These are phyloP conservation scores for Ephialtes manifestator DNA, from an alignment of 2,888 invertebrate genomes.

Conservation along the genomic window DNA sequence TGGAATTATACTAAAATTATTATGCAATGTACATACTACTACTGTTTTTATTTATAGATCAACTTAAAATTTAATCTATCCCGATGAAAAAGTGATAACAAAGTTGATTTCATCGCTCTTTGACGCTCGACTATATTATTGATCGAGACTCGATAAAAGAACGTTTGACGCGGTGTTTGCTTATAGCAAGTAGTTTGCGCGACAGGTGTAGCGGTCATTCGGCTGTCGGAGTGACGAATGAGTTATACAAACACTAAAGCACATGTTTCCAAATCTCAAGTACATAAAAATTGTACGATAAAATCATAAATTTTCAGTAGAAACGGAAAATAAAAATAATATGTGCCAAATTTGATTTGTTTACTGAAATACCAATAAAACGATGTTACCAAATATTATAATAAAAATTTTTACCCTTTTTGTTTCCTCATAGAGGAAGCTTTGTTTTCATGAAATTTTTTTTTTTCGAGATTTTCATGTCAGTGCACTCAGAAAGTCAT, in stretches of 20 bases:
- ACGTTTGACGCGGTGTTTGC: constrained; percentile 14
- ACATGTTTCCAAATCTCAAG: background rate
- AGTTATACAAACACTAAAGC: background rate
- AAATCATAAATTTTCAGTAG: background rate
- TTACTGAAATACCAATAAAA: background rate
- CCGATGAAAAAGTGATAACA: background rate
- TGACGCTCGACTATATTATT: background rate
- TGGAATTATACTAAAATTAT: background rate
- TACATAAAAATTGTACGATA: background rate
- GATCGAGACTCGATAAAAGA: constrained; percentile 20
- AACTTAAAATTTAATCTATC: background rate
- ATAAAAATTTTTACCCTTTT: too few species aligned
- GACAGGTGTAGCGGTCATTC: background rate
- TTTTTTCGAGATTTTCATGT: too few species aligned
- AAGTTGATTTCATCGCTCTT: background rate
- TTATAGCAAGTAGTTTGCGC: background rate
- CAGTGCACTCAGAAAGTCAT: too few species aligned
- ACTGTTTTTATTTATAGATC: background rate
- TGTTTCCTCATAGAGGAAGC: too few species aligned
- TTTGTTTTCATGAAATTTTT: too few species aligned
- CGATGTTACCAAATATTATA: too few species aligned
- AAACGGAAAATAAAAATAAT: background rate
- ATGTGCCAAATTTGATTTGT: background rate
- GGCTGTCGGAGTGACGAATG: constrained; percentile 2
- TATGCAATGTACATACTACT: background rate